phyloP scores from a whole-genome alignment of 1,140 invertebrate species.

The Hyposmocoma kahamanoa region DNA sequence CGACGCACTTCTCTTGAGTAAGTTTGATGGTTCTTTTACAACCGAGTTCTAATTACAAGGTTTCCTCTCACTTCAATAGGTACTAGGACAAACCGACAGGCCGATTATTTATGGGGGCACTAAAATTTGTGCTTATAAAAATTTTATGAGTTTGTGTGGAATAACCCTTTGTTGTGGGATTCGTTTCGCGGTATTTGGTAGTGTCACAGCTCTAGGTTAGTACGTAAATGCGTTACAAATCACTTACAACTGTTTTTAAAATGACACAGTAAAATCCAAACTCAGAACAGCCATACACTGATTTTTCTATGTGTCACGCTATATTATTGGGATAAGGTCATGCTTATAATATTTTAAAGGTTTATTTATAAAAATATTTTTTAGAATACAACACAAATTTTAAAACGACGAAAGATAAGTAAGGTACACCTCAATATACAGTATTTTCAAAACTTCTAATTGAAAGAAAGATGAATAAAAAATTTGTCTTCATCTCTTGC shows the following conservation, averaged over 20 bases:
- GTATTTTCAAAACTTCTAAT: no score
- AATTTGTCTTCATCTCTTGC: no score
- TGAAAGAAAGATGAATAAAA: no score
- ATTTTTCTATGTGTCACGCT: no score
- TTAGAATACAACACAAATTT: no score
- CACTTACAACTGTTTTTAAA: neutral
- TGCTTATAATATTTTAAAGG: no score
- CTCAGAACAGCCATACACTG: no score
- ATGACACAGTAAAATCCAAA: no score
- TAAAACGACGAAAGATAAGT: no score
- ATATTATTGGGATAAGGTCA: no score
- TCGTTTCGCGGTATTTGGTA: constrained; percentile 28
- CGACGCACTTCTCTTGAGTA: constrained; percentile 46
- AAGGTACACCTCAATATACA: no score
- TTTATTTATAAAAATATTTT: no score
- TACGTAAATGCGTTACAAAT: constrained; percentile 3
- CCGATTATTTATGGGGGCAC: constrained; percentile 46
- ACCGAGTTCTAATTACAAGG: constrained; percentile 58
- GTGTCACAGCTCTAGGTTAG: neutral
- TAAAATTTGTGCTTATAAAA: constrained; percentile 50
- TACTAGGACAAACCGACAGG: constrained; percentile 40
- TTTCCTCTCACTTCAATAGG: constrained; percentile 47
- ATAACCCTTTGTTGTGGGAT: constrained; percentile 58
- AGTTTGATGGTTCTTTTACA: constrained; percentile 68
- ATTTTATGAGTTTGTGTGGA: constrained; percentile 49